Evolutionary conservation across 2,113 vertebrate species (phyloP).

Genomic region (Helogale parvula): DNA sequence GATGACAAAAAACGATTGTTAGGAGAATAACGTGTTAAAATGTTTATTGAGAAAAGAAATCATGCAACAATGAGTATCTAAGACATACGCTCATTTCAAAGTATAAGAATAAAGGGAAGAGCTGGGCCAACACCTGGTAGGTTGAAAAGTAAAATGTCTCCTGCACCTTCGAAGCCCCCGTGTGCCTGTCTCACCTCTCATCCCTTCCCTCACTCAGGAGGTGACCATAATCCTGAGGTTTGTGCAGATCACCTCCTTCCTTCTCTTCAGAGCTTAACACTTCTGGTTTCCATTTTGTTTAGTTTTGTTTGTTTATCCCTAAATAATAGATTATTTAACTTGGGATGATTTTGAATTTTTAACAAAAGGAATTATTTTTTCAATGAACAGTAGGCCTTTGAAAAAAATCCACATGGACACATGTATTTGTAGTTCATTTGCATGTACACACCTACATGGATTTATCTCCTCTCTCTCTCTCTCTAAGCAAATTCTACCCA

Average conservation of each 20-base stretch:
- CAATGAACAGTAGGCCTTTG: neutral
- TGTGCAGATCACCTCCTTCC: neutral
- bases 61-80: neutral
- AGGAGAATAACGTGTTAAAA: neutral
- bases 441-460: neutral
- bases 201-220: neutral
- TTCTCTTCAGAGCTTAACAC: neutral
- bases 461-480: neutral
- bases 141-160: neutral
- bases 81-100: neutral
- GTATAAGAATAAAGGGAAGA: neutral
- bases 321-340: neutral
- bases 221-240: neutral
- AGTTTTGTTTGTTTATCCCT: neutral
- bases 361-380: neutral
- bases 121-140: neutral
- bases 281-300: neutral
- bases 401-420: neutral
- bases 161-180: neutral
- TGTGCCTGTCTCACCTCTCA: neutral
- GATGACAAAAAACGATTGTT: neutral
- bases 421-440: neutral
- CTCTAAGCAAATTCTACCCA: neutral
- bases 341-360: neutral
- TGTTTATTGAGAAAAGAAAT: neutral